These are phyloP conservation scores for Conus ventricosus DNA, from an alignment of 1,140 invertebrate genomes.

Conservation along the genomic window DNA sequence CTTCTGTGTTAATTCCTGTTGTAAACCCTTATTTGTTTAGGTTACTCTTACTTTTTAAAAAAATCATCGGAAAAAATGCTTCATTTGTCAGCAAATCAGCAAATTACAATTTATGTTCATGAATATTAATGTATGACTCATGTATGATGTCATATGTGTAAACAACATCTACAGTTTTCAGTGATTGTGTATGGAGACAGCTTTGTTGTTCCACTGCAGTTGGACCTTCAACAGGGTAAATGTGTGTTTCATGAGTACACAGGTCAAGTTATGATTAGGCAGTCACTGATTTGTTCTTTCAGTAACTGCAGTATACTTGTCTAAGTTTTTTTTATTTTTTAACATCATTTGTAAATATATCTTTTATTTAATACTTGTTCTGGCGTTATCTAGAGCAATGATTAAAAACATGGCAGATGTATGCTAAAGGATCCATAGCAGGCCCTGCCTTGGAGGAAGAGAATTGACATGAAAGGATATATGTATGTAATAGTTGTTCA, in stretches of 20 bases:
- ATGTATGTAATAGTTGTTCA: too few species aligned
- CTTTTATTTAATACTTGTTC: neutral
- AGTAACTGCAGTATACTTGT: neutral
- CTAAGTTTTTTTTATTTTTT: neutral
- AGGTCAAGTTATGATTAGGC: neutral
- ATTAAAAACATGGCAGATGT: neutral
- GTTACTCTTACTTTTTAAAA: neutral
- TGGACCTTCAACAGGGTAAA: neutral
- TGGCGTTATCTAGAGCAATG: neutral
- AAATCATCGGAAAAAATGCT: neutral
- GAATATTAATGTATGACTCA: neutral
- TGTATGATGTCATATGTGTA: neutral
- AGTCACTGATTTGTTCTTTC: neutral
- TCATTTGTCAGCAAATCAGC: neutral
- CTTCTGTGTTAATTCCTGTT: neutral
- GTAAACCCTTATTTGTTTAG: neutral
- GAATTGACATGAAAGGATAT: too few species aligned
- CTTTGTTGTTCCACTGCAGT: too few species aligned
- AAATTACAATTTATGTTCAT: neutral
- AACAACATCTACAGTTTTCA: neutral
- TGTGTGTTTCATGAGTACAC: too few species aligned
- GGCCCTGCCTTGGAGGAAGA: too few species aligned
- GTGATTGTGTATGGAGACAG: neutral
- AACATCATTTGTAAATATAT: neutral
- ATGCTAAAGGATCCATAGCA: too few species aligned